A percentile compares a stretch with the other conserved stretches of the same genome.
phyloP scores from a whole-genome alignment of 2,113 vertebrate species.

The Phyllopteryx taeniolatus region DNA sequence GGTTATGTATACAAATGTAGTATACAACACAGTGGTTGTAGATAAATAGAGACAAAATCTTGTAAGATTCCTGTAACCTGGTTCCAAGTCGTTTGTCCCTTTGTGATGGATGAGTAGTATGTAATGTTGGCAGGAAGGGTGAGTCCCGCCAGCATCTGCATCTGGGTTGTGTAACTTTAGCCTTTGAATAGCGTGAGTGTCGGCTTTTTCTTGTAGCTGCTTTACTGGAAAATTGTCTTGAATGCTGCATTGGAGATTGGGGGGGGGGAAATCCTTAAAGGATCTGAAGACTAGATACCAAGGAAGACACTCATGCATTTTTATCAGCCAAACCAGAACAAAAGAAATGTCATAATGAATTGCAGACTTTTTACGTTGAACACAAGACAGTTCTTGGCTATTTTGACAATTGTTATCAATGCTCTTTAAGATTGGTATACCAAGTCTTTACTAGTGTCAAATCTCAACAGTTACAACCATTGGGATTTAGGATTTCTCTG shows the following conservation, averaged over 20 bases:
- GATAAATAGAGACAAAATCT: too few relatives aligned
- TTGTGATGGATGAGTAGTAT: neutral
- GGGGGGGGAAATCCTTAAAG: conserved; percentile 37
- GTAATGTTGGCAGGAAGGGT: neutral
- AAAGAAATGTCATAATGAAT: neutral
- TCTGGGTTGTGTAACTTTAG: neutral
- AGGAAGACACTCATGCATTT: conserved; percentile 22
- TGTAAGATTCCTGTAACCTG: too few relatives aligned
- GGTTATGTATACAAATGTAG: too few relatives aligned
- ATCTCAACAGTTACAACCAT: neutral
- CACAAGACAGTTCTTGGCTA: neutral
- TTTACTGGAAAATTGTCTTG: conserved; percentile 20
- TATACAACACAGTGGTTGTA: too few relatives aligned
- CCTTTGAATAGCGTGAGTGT: conserved; percentile 7
- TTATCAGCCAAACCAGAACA: conserved; percentile 20
- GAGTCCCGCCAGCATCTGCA: neutral
- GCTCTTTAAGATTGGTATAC: neutral
- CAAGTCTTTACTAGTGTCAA: neutral
- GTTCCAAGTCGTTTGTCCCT: too few relatives aligned
- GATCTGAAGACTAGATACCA: conserved; percentile 54
- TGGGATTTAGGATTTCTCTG: neutral
- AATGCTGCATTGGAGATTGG: conserved; percentile 54
- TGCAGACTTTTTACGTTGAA: neutral
- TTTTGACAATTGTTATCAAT: neutral
- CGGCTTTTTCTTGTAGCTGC: neutral